phyloP scores from a whole-genome alignment of 2,888 invertebrate species.

The Andrena bucephala region DNA sequence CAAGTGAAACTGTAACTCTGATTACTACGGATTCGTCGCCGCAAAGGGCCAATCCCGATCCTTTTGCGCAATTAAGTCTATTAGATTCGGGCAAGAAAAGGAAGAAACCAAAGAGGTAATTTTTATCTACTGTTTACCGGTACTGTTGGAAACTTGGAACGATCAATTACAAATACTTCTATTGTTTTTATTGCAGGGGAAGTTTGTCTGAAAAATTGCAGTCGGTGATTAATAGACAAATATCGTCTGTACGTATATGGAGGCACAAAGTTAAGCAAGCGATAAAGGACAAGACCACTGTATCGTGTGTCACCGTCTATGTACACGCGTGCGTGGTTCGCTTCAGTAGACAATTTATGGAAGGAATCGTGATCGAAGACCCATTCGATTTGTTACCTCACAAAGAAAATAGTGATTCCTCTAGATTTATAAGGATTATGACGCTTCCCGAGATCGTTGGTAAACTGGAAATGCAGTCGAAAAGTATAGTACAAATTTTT shows the following conservation, averaged over 20 bases:
- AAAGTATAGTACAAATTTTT: slow-evolving; percentile 73
- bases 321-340: slow-evolving; percentile 60
- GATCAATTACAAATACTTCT: background rate
- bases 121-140: background rate
- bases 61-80: slow-evolving; percentile 21
- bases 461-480: slow-evolving; percentile 62
- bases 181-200: slow-evolving; percentile 71
- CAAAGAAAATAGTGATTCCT: background rate
- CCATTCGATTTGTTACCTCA: slow-evolving; percentile 65
- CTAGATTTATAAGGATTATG: slow-evolving; percentile 66
- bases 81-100: slow-evolving; percentile 68
- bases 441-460: slow-evolving; percentile 75
- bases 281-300: slow-evolving; percentile 43
- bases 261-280: slow-evolving; percentile 73
- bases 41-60: slow-evolving; percentile 18
- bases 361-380: slow-evolving; percentile 73
- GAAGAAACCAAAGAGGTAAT: slow-evolving; percentile 70
- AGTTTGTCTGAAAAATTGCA: slow-evolving; percentile 74
- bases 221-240: slow-evolving; percentile 67
- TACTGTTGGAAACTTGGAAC: too few relatives aligned
- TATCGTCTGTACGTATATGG: slow-evolving; percentile 79
- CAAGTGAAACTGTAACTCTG: slow-evolving; percentile 31
- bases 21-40: slow-evolving; percentile 61
- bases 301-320: slow-evolving; percentile 68
- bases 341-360: slow-evolving; percentile 71